Percentiles rank a stretch among this genome's conserved stretches.
These are phyloP conservation scores for Xanthia togata DNA, from an alignment of 2,888 invertebrate genomes.

Conservation along the genomic window DNA sequence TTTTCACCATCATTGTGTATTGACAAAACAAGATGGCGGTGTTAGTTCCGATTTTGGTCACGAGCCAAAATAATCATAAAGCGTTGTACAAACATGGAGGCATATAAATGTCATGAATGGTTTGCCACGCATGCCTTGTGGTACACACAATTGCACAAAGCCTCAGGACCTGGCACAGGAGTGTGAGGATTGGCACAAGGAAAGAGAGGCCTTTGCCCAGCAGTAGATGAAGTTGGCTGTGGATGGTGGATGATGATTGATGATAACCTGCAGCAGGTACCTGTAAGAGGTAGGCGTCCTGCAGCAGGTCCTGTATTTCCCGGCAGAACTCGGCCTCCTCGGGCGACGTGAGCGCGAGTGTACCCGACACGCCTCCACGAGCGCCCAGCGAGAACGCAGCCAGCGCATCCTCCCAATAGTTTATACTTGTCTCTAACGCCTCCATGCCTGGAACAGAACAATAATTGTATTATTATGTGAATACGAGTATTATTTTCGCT, in stretches of 20 bases:
- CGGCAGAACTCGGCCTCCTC: constrained; percentile 96
- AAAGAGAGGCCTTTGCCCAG: not conserved
- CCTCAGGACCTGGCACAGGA: not conserved
- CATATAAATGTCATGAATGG: not conserved
- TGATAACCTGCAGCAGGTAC: constrained; percentile 64
- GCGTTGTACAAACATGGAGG: no score
- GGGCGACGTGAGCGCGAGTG: constrained; percentile 93
- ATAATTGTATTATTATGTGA: not conserved
- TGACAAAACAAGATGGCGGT: not conserved
- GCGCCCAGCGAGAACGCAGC: constrained; percentile 93
- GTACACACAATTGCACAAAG: not conserved
- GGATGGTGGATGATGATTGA: no score
- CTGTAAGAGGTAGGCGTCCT: constrained; percentile 95
- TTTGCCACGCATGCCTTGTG: not conserved
- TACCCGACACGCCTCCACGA: constrained; percentile 88
- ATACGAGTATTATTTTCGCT: not conserved
- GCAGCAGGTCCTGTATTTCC: constrained; percentile 95
- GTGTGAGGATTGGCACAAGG: not conserved
- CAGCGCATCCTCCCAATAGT: constrained; percentile 98
- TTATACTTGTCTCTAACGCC: constrained; percentile 97
- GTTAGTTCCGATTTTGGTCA: not conserved
- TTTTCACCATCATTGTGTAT: not conserved
- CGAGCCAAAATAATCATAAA: not conserved
- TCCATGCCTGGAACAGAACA: constrained; percentile 94
- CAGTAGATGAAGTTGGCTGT: no score